phyloP scores from a whole-genome alignment of 2,113 vertebrate species.

The Plestiodon gilberti region DNA sequence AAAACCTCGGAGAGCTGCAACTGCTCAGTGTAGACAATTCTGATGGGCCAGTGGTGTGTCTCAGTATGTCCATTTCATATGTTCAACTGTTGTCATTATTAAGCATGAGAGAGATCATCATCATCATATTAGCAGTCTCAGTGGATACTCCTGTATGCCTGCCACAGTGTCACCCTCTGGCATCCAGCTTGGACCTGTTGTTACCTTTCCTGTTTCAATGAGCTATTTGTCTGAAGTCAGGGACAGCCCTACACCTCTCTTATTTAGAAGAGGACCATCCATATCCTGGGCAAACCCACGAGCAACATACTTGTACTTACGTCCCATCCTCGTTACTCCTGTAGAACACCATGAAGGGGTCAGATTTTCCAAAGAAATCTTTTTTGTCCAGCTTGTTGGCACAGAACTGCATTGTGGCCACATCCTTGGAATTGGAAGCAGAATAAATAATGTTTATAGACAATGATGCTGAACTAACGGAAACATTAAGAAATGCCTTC shows the following conservation, averaged over 20 bases:
- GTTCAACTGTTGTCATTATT: neutral
- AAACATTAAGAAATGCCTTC: neutral
- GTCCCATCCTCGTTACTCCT: slow-evolving; percentile 93
- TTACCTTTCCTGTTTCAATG: neutral
- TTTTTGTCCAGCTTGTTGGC: slow-evolving; percentile 95
- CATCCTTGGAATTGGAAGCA: slow-evolving; percentile 74
- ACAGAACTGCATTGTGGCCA: slow-evolving; percentile 92
- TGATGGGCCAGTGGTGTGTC: too few relatives aligned
- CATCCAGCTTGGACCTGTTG: too few relatives aligned
- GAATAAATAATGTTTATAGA: neutral
- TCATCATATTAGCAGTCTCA: neutral
- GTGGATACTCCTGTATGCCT: too few relatives aligned
- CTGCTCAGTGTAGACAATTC: too few relatives aligned
- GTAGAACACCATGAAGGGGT: slow-evolving; percentile 93
- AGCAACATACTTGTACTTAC: slow-evolving; percentile 71
- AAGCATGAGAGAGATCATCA: too few relatives aligned
- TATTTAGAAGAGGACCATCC: neutral
- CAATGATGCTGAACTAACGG: neutral
- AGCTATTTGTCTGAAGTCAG: neutral
- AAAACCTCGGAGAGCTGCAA: too few relatives aligned
- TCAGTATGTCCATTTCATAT: too few relatives aligned
- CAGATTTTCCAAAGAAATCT: slow-evolving; percentile 92
- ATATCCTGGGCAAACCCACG: neutral
- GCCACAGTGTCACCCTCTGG: too few relatives aligned
- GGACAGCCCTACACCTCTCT: neutral